Evolutionary conservation across 2,113 vertebrate species (phyloP).

Genomic region (Corynorhinus townsendii): DNA sequence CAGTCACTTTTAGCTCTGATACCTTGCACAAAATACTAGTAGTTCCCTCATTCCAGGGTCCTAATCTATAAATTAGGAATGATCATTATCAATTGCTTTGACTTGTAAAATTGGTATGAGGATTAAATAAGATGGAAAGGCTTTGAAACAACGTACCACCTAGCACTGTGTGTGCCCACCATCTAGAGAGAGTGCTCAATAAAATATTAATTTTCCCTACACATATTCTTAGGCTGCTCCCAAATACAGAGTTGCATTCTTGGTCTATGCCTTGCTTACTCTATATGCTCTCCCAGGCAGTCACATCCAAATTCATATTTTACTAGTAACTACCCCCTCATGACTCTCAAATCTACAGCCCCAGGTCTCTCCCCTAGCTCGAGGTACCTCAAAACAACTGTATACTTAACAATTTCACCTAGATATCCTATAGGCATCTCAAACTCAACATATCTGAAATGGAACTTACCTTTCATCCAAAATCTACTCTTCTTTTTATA

Average conservation of each 20-base stretch:
- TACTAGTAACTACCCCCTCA: neutral
- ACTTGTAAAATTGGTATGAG: neutral
- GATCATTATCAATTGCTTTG: neutral
- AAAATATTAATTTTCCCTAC: neutral
- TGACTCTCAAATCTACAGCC: neutral
- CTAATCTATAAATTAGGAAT: neutral
- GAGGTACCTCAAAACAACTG: neutral
- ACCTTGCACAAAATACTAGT: neutral
- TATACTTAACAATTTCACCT: neutral
- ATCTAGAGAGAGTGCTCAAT: neutral
- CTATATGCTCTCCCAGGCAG: neutral
- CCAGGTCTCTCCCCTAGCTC: neutral
- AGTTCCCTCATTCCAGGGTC: neutral
- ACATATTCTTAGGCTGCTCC: neutral
- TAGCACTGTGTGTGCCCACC: neutral
- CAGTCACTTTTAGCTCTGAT: neutral
- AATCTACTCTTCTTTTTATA: neutral
- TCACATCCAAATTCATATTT: neutral
- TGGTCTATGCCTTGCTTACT: neutral
- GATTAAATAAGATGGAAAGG: neutral
- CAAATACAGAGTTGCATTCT: neutral
- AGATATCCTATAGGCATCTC: neutral
- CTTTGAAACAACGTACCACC: neutral
- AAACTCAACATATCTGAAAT: neutral
- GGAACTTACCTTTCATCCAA: neutral